Base-by-base conservation (phyloP, 2,113 vertebrate genomes). In the Nesoenas mayeri region DNA sequence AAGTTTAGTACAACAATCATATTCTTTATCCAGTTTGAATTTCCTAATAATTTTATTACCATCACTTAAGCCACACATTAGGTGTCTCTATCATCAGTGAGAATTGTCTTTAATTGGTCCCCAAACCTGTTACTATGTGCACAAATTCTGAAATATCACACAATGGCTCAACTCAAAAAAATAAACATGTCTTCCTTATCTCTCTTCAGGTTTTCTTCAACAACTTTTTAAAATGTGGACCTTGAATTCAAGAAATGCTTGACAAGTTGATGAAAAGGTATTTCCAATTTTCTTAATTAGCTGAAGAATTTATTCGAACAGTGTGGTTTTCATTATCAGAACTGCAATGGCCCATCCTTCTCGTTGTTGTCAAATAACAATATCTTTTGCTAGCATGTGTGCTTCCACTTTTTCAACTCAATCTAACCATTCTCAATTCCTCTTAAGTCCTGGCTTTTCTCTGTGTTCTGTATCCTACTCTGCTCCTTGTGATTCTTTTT, bases 121-220 rank as follows among this genome's bases (percentile, higher is more conserved):
- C 9, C 60, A 74, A 78, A 56, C 3, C 21, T n/a, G 4, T 62
- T 82, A 19, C 12, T 5, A 2, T 34, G 22, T 71, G 38, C 20
- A n/a, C 4, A 89, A 80, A 65, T 10, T 6, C 1, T 66, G 34
- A 86, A 32, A 17, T 53, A 50, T 10, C 8, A 29, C 11, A 58
- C 3, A 29, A n/a, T 29, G 8, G 16, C 24, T 92, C 13, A 28
- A 62, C 24, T 32, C 18, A 9, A 65, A 29, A 58, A 54, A 64
- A 4, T 20, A 1, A 4, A 28, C 0, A 0, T 9, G 54, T 64
- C 7, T 20, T 85, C 72, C 54, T 90, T 48, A 64, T 36, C 10
- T 48, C 7, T 73, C 56, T 71, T 56, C 51, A 67, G 11, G 1
- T 80, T 80, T 71, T 89, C 50, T 70, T 84, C 34, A 74, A 20